Conservation (phyloP, 2,888 invertebrate species). For the Nomada flava region DNA sequence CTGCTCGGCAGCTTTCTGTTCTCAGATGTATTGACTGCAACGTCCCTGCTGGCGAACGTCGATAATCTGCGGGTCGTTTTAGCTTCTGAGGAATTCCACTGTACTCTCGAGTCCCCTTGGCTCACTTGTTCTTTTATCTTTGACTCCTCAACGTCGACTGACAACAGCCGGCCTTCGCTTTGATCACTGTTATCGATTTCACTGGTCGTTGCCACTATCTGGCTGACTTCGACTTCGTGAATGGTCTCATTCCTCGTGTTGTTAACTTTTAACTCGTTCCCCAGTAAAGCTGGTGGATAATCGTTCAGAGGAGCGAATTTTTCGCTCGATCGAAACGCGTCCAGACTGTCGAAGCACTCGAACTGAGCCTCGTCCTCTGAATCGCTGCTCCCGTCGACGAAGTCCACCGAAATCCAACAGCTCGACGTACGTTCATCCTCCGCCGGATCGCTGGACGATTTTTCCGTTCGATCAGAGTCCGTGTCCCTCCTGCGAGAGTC, state of each 20-base stretch:
- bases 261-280: not conserved
- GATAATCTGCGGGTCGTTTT: conserved; percentile 48
- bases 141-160: not conserved
- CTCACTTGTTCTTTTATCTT: not conserved
- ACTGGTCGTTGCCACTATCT: not conserved
- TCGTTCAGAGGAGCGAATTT: conserved; percentile 7
- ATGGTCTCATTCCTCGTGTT: not conserved
- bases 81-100: conserved; percentile 1
- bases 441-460: conserved; percentile 76
- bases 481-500: conserved; percentile 65
- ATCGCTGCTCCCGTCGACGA: conserved; percentile 39
- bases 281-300: not conserved
- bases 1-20: conserved; percentile 77
- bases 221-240: not conserved
- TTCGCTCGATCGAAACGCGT: conserved; percentile 25
- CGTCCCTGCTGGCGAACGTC: conserved; percentile 22
- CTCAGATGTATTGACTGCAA: conserved; percentile 53
- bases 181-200: not conserved
- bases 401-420: conserved; percentile 50
- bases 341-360: conserved; percentile 43
- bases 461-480: conserved; percentile 65
- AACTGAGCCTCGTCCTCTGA: conserved; percentile 55
- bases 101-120: not conserved
- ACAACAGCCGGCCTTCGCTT: not conserved
- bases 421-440: conserved; percentile 59